Conservation (phyloP, 2,888 invertebrate species). For the Sipha maydis region DNA sequence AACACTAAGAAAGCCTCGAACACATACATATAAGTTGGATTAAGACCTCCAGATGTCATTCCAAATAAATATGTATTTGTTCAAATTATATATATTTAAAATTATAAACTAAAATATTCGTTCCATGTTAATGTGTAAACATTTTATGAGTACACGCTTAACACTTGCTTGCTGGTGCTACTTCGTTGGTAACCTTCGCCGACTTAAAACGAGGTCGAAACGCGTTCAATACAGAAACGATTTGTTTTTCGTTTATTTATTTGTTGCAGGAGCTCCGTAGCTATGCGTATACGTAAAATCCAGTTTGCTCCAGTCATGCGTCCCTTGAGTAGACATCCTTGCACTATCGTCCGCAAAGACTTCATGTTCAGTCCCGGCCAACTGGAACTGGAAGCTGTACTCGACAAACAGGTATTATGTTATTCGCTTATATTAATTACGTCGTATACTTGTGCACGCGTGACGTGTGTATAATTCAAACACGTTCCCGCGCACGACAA, state of each 20-base stretch:
- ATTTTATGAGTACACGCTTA: not conserved
- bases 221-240: not conserved
- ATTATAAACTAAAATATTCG: too few species aligned
- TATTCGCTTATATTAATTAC: not conserved
- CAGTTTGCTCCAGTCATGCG: conserved; percentile 85
- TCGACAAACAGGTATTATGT: conserved; percentile 84
- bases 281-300: conserved; percentile 89
- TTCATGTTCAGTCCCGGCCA: conserved; percentile 95
- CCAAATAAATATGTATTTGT: too few species aligned
- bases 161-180: not conserved
- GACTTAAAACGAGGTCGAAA: conserved; percentile 15
- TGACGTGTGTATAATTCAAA: too few species aligned
- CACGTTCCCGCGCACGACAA: not conserved
- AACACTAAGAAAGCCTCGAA: too few species aligned
- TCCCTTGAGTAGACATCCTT: conserved; percentile 78
- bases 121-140: too few species aligned
- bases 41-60: too few species aligned
- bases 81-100: too few species aligned
- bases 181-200: conserved; percentile 5
- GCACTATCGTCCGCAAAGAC: conserved; percentile 93
- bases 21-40: too few species aligned
- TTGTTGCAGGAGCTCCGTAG: conserved; percentile 81
- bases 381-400: conserved; percentile 89
- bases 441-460: not conserved
- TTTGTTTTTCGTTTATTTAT: not conserved